Evolutionary conservation across 2,797 vertebrate species (phyloP), one percentile per base, ranked within the genome.

Genomic region (Heteromormyrus szaboi): DNA sequence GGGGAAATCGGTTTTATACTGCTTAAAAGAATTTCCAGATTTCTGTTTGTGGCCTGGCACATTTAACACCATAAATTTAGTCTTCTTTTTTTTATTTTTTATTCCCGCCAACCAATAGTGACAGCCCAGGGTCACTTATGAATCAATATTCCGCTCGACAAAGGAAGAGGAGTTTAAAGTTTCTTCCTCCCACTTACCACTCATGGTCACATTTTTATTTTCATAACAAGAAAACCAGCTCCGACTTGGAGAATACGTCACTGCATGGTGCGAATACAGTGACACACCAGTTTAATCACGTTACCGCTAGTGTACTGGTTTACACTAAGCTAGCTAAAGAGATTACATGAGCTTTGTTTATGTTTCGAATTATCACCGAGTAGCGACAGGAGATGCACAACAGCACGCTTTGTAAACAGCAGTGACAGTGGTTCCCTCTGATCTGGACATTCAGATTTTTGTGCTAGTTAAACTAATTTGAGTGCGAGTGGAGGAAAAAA

Each of bases 1-100:
- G 89, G 90, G 90, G 92, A 93, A 91, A 92, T 88, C 65, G 11
- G 17, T 92, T 92, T 91, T 91, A 92, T 89, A 92, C 86, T 50
- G 44, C 92, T 93, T 88, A 83, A 51, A 91, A 90, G 88, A 93
- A 90, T 92, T 91, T 91, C 88, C 4, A 81, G 90, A 94, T 92
- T 93, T 91, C 81, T 91, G 90, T 91, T 93, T 92, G 91, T 89
- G 87, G 91, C 88, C 68, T 93, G 90, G 90, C 90, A 87, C 81
- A 86, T 76, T 89, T 87, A 56, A 87, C 65, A 56, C 86, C 22
- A 87, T 91, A 90, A 93, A 93, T 93, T 91, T 84, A 91, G 86
- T 89, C 85, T 90, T 89, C 1, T 76, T 87, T 91, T 53, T 91
- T 41, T 88, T 86, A 11, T 81, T 79, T 44, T n/a, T 46, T 46